These are phyloP conservation scores for Drosophila tripunctata DNA, from an alignment of 2,888 invertebrate genomes.

Conservation along the genomic window DNA sequence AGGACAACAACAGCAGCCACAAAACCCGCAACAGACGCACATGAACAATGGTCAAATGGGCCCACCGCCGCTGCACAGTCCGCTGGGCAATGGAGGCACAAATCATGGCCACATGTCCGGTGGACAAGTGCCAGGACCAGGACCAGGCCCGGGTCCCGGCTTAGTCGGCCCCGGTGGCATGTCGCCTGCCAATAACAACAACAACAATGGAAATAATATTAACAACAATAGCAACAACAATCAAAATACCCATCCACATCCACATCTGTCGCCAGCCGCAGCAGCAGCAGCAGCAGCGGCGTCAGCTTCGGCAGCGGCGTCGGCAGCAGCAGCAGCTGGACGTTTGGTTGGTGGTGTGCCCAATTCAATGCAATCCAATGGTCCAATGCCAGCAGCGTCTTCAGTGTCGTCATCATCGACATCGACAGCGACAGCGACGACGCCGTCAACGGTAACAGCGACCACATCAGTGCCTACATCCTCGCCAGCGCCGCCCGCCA, in stretches of 20 bases:
- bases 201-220: constrained; percentile 51
- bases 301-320: too few species aligned
- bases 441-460: constrained; percentile 65
- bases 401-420: too few species aligned
- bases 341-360: constrained; percentile 74
- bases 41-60: constrained; percentile 91
- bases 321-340: constrained; percentile 76
- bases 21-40: constrained; percentile 82
- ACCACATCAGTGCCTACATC: constrained; percentile 82
- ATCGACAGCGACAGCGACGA: constrained; percentile 63
- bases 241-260: constrained; percentile 72
- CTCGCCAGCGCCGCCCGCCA: constrained; percentile 84
- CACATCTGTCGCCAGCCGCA: constrained; percentile 79
- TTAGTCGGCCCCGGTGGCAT: constrained; percentile 75
- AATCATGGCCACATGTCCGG: constrained; percentile 85
- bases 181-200: constrained; percentile 73
- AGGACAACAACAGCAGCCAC: constrained; percentile 58
- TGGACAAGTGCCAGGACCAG: constrained; percentile 80
- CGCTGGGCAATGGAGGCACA: constrained; percentile 87
- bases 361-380: constrained; percentile 84
- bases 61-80: constrained; percentile 91
- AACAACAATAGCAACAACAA: constrained; percentile 69
- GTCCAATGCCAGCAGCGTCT: constrained; percentile 84
- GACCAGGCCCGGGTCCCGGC: constrained; percentile 75
- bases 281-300: constrained; percentile 74